Evolutionary conservation across 2,888 invertebrate genomes (phyloP).

Genomic region (Aleiodes alternator): DNA sequence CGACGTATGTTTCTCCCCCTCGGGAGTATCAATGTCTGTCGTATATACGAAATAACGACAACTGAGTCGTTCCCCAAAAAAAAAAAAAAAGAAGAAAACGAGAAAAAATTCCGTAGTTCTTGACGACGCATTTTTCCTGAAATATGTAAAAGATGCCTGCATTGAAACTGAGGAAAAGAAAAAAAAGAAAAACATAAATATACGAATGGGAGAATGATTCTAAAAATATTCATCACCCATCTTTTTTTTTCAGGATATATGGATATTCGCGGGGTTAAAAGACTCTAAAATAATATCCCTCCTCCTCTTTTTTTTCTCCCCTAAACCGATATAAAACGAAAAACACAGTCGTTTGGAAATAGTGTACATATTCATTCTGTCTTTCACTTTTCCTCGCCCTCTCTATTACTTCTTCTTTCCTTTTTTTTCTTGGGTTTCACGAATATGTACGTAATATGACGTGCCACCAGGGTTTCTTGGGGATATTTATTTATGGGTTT

Average conservation of each 20-base stretch:
- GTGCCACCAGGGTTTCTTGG: constrained; percentile 50
- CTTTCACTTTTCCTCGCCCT: constrained; percentile 29
- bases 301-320: constrained; percentile 11
- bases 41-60: constrained; percentile 27
- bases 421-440: constrained; percentile 40
- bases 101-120: neutral
- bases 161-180: constrained; percentile 29
- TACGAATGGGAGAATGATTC: constrained; percentile 50
- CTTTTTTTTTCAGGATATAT: constrained; percentile 27
- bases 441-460: constrained; percentile 36
- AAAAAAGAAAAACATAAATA: constrained; percentile 19
- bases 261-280: constrained; percentile 34
- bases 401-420: neutral
- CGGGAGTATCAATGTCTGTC: constrained; percentile 25
- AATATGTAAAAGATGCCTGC: constrained; percentile 68
- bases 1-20: constrained; percentile 13
- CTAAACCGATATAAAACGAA: constrained; percentile 33
- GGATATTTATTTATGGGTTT: constrained; percentile 74
- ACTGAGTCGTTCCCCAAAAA: constrained; percentile 14
- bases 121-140: constrained; percentile 63
- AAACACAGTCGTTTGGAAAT: constrained; percentile 37
- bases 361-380: constrained; percentile 13
- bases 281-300: constrained; percentile 39
- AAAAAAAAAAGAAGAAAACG: constrained; percentile 10
- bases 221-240: constrained; percentile 64